Base-by-base conservation (phyloP, 2,888 invertebrate species). In the Macrophya annulata region DNA sequence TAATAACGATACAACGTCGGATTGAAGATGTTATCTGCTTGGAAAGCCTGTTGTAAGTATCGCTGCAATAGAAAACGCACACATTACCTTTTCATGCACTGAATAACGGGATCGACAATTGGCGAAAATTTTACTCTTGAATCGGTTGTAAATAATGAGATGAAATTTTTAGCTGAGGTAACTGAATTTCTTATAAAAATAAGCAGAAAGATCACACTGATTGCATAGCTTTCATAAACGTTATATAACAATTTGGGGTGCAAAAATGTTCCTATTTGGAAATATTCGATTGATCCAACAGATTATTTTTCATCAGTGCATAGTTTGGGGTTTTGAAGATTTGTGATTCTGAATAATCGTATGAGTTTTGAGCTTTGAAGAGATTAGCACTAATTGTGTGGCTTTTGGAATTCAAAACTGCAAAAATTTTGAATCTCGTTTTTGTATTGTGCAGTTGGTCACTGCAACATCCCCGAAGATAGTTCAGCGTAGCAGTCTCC, bases 1-100 rank as follows among this genome's bases (percentile, higher is more conserved):
- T 37, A n/a, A 74, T 45, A 43, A 21, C 17, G 45, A 43, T 17
- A 68, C 17, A 68, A 10, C n/a, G 45, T n/a, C 45, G 12, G 10
- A 74, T 45, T 3, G 74, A 86, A 68, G 82, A 91, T 90, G 89
- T 77, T 90, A 43, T 87, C 89, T 4, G 21, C 85, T 40, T 90
- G 89, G 88, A 90, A 86, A 85, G 62, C 87, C 17, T 91, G 90
- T 86, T 92, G 91, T 92, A 88, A 92, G 91, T 92, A 90, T 43
- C 15, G 4, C 4, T 43, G 43, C n/a, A 21, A n/a, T 21, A n/a
- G 21, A 21, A 45, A 21, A 45, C 12, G 37, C 31, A 17, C 8
- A 68, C 17, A 37, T 25, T 9, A 0, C 25, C 1, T 4, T 12
- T 62, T 37, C 31, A 37, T 37, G 4, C 25, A 12, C 5, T 62